Conservation (phyloP, 1,140 invertebrate genomes). For the Melipona quadrifasciata region DNA sequence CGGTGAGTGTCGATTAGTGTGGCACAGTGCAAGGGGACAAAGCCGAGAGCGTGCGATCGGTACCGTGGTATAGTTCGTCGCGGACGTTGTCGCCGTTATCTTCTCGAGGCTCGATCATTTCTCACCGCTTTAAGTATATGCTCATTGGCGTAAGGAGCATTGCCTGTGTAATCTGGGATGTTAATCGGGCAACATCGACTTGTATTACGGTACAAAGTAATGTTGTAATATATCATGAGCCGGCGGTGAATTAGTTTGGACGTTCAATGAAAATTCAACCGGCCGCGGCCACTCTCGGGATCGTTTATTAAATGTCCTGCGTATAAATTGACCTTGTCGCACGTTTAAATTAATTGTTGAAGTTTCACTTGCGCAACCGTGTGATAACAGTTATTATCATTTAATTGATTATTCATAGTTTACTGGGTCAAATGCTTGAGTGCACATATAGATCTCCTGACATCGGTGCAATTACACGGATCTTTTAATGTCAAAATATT, state of each 20-base stretch:
- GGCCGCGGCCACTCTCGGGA: no score
- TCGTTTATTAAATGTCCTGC: constrained; percentile 9
- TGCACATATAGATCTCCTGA: no score
- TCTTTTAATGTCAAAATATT: no score
- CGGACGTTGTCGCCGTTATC: constrained; percentile 55
- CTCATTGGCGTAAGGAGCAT: constrained; percentile 55
- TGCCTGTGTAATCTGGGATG: constrained; percentile 53
- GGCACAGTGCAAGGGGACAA: constrained; percentile 40
- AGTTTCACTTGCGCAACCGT: no score
- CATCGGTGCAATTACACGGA: no score
- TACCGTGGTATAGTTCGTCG: constrained; percentile 35
- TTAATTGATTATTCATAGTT: no score
- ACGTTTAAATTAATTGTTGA: background rate
- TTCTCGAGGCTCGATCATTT: constrained; percentile 58
- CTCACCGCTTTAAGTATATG: constrained; percentile 60
- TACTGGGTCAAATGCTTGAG: no score
- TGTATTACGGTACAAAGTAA: constrained; percentile 50
- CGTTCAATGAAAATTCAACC: constrained; percentile 24
- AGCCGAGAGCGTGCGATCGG: constrained; percentile 31
- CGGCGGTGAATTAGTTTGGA: constrained; percentile 32
- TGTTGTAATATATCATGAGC: constrained; percentile 37
- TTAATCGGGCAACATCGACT: constrained; percentile 58
- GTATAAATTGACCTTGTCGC: background rate
- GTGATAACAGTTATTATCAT: no score
- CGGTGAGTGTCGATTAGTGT: background rate